Evolutionary conservation across 2,888 invertebrate species (phyloP).

Genomic region (Drosophila quasianomalipes): DNA sequence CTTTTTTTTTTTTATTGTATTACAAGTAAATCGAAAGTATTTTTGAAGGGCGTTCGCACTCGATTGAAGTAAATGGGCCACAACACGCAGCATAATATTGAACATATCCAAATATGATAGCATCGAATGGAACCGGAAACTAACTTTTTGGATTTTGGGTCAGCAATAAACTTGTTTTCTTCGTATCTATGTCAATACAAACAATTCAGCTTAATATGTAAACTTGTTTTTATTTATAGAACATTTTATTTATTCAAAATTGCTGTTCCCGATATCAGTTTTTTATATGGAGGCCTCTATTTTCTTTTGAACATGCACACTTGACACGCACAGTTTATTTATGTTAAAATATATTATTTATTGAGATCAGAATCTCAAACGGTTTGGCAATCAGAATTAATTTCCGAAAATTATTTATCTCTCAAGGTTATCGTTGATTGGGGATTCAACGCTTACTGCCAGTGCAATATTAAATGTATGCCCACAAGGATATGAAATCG

Average conservation of each 20-base stretch:
- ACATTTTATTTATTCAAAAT: neutral
- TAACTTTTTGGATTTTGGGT: conserved; percentile 7
- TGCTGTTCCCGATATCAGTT: neutral
- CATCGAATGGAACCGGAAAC: conserved; percentile 16
- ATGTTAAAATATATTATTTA: neutral
- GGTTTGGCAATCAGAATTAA: neutral
- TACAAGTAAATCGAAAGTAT: conserved; percentile 32
- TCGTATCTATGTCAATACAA: neutral
- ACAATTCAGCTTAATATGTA: conserved; percentile 3
- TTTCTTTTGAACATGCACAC: neutral
- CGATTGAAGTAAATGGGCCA: conserved; percentile 31
- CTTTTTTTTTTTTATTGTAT: conserved; percentile 19
- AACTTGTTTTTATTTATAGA: neutral
- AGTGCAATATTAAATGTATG: conserved; percentile 24
- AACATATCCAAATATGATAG: conserved; percentile 8
- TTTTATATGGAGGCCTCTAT: neutral
- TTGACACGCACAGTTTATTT: neutral
- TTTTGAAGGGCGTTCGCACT: conserved; percentile 26
- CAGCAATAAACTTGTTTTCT: conserved; percentile 4
- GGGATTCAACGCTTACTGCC: neutral
- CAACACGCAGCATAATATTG: conserved; percentile 7
- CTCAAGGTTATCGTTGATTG: neutral
- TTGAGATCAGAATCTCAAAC: neutral
- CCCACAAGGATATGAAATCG: conserved; percentile 35
- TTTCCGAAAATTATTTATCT: neutral